Evolutionary conservation across 2,797 vertebrate species (phyloP), one percentile per base, ranked within the genome.

Genomic region (Hemibagrus guttatus): DNA sequence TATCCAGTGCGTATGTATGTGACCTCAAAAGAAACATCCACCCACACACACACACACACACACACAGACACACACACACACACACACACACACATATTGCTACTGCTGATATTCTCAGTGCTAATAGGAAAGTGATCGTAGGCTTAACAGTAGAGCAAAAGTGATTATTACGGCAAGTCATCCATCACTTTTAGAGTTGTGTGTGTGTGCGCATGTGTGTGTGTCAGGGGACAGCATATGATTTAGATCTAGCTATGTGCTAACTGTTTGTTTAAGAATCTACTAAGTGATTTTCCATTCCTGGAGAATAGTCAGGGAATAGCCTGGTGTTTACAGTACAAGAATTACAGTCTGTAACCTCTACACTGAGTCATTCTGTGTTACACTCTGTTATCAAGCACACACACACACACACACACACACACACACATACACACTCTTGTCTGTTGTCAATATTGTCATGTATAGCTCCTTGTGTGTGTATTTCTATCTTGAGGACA

Each of bases 261-360:
- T 63, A 81, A 81, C 58, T 72, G 26, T 87, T 87, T 83, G 83
- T 81, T 59, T 82, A 75, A 84, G 81, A 86, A 74, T 81, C 21
- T 72, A 35, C 52, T 64, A 87, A 82, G 76, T 87, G 88, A 82
- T 85, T 87, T 89, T 89, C 85, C 85, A 85, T 49, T 66, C 78
- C 56, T 80, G 56, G 56, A 80, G 78, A 80, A 80, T 42, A 80
- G 61, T 79, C 82, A 81, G 82, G 12, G 49, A 82, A 54, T 58
- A 5, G 85, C 58, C 75, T 76, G 56, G 72, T 84, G 85, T 84
- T 86, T 84, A 72, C 68, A 72, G n/a, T 86, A 31, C 26, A 46
- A 72, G 83, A 81, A 68, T 75, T 74, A 74, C 74, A 81, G 69
- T 84, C 85, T 81, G 31, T 42, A 56, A 80, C 75, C 82, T 59